Evolutionary conservation across 1,140 invertebrate genomes (phyloP).

Genomic region (Heterodera schachtii): DNA sequence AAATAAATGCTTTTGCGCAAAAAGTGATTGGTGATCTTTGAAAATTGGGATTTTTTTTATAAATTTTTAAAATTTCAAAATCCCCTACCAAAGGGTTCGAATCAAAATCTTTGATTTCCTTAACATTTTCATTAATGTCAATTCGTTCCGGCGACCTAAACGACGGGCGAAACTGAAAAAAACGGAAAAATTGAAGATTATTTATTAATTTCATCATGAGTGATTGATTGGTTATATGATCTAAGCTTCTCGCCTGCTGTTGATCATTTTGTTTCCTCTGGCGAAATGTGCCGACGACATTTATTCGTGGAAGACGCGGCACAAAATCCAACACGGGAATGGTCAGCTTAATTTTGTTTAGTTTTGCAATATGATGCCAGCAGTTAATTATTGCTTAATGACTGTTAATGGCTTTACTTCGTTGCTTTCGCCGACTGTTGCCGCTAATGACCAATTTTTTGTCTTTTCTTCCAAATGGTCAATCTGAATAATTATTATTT

Average conservation of each 20-base stretch:
- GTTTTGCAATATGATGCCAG: not conserved
- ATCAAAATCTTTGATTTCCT: not conserved
- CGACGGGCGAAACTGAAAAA: not conserved
- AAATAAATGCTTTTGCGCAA: slow-evolving; percentile 47
- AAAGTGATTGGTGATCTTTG: slow-evolving; percentile 31
- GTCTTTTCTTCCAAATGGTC: not conserved
- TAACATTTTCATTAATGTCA: not conserved
- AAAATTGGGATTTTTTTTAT: slow-evolving; percentile 20
- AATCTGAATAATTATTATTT: not conserved
- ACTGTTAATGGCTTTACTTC: not conserved
- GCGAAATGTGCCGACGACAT: not conserved
- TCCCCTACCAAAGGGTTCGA: not conserved
- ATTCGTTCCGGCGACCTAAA: not conserved
- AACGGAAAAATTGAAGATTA: no score
- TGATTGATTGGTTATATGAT: no score
- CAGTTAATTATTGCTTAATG: no score
- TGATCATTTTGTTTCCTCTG: no score
- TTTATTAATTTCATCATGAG: not conserved
- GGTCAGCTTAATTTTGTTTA: not conserved
- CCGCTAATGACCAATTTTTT: slow-evolving; percentile 14
- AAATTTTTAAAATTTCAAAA: not conserved
- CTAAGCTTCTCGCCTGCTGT: not conserved
- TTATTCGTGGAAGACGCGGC: not conserved
- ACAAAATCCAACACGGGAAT: not conserved
- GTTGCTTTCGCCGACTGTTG: slow-evolving; percentile 16